Evolutionary conservation across 2,888 invertebrate genomes (phyloP), one percentile per base, ranked within the genome.

Genomic region (Therioaphis trifolii): DNA sequence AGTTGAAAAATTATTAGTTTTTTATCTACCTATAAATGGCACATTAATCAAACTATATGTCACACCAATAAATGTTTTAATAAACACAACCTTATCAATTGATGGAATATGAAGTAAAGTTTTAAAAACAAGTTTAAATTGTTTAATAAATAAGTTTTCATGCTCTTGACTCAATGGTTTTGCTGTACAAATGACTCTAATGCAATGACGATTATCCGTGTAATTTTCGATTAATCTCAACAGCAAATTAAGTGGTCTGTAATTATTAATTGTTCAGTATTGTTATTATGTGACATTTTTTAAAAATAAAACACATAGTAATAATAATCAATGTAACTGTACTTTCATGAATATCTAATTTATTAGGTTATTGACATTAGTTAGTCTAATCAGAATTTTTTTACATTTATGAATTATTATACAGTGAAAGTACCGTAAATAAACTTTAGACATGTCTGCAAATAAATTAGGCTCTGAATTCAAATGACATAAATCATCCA

Each of bases 401-500:
- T n/a, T n/a, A n/a, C n/a, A n/a, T n/a, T n/a, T n/a, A n/a, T n/a
- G n/a, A n/a, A n/a, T n/a, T n/a, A n/a, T n/a, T n/a, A n/a, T n/a
- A n/a, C n/a, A n/a, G n/a, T n/a, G n/a, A n/a, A n/a, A n/a, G 14
- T 82, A 84, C 69, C 58, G 43, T 46, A 82, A 27, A 61, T 66
- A 46, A 0, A 85, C 61, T 80, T 75, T 85, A 80, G 49, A 77
- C 68, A 74, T 77, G 11, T 85, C 55, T 15, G 80, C 63, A 12
- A 75, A 21, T 12, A 69, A 58, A 72, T 72, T 85, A 71, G 85
- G 85, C 78, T 85, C 79, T 43, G 84, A 75, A 76, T 79, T 78
- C 63, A 82, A 66, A 14, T 75, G 72, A 49, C 21, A n/a, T n/a
- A n/a, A n/a, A n/a, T n/a, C n/a, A n/a, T n/a, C n/a, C n/a, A n/a